Percentiles rank a stretch among this genome's conserved stretches.
Conservation (phyloP, 1,140 invertebrate species). For the Holcopasites calliopsidis region DNA sequence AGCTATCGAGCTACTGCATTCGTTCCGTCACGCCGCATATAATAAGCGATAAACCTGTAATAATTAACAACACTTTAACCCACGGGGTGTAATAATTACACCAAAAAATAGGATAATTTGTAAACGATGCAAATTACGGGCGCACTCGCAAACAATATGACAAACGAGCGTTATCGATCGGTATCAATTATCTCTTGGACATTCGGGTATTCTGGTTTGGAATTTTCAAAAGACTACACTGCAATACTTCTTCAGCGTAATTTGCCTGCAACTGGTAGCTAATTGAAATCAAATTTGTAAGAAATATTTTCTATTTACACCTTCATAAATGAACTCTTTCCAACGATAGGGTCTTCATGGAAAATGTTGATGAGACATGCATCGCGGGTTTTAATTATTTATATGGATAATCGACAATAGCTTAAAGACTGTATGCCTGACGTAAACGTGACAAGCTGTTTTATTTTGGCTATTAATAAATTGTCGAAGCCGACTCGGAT, state of each 20-base stretch:
- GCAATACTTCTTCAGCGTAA: too few relatives aligned
- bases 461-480: neutral
- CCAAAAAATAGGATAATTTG: neutral
- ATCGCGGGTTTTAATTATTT: neutral
- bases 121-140: slow-evolving; percentile 2
- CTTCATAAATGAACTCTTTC: too few relatives aligned
- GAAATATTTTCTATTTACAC: too few relatives aligned
- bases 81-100: neutral
- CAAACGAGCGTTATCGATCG: neutral
- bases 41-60: neutral
- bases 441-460: neutral
- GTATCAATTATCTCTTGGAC: neutral
- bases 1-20: too few relatives aligned
- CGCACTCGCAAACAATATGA: neutral
- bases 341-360: neutral
- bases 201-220: neutral
- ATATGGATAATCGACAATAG: neutral
- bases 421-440: neutral
- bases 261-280: too few relatives aligned
- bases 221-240: too few relatives aligned
- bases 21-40: too few relatives aligned
- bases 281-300: too few relatives aligned
- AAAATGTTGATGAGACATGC: neutral
- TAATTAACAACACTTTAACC: too few relatives aligned
- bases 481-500: too few relatives aligned